Evolutionary conservation across 2,888 invertebrate species (phyloP), one percentile per base, ranked within the genome.

Genomic region (Scaeva pyrastri): DNA sequence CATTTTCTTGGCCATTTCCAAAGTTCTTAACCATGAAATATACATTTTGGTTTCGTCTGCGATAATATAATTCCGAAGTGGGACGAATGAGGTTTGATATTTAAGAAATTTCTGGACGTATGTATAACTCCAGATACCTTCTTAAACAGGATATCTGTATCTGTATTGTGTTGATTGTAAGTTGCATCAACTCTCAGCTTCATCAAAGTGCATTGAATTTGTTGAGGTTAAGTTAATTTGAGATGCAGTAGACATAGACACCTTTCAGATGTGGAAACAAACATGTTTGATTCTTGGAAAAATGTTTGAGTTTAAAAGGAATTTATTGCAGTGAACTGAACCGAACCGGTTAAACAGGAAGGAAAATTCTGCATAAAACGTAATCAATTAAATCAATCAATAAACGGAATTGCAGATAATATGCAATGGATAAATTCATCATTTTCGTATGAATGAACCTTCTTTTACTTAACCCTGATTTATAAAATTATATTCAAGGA

Each of bases 191-290:
- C 19, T n/a, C n/a, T n/a, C n/a, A n/a, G n/a, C n/a, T n/a, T n/a
- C n/a, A n/a, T n/a, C n/a, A n/a, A n/a, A n/a, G n/a, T n/a, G n/a
- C n/a, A n/a, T n/a, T n/a, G 5, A 58, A 19, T n/a, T n/a, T n/a
- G n/a, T 55, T 10, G 10, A n/a, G 6, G 52, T 26, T 23, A n/a
- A 26, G 8, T 55, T 26, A n/a, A 26, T 31, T 31, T 31, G n/a
- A n/a, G 26, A n/a, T 55, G 55, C 55, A 10, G 31, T 8, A 55
- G 26, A 55, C n/a, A 55, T n/a, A 55, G n/a, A n/a, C n/a, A n/a
- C n/a, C n/a, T 23, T 19, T 48, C 43, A 43, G 6, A 7, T 43
- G 43, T 2, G n/a, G 43, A 43, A 41, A 14, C 3, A 41, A 14
- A 14, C 5, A 4, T 41, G 3, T 41, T n/a, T n/a, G n/a, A n/a